Percentiles rank a stretch among this genome's conserved stretches.
These are phyloP conservation scores for Craseonycteris thonglongyai DNA, from an alignment of 2,113 vertebrate genomes.

Conservation along the genomic window DNA sequence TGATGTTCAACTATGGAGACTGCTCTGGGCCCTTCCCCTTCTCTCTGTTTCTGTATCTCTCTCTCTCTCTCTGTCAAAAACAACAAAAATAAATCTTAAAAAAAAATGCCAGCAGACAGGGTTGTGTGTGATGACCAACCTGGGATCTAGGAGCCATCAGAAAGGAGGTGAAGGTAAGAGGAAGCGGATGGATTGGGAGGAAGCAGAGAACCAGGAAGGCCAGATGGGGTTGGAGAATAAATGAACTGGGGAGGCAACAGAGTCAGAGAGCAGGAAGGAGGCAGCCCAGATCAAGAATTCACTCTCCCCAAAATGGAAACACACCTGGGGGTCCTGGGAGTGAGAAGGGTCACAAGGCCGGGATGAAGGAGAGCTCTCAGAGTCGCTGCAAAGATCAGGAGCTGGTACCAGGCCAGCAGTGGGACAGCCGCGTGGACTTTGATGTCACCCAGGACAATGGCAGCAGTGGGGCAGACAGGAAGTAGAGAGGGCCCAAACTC, in stretches of 20 bases:
- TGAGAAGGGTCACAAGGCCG: not conserved
- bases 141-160: not conserved
- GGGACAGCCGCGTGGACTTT: not conserved
- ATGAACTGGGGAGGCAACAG: not conserved
- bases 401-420: not conserved
- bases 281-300: not conserved
- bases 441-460: not conserved
- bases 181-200: not conserved
- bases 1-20: too few species aligned
- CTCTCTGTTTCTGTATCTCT: too few species aligned
- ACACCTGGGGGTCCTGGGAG: not conserved
- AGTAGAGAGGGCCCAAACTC: not conserved
- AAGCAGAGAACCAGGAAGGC: not conserved
- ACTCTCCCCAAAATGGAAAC: not conserved
- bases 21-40: too few species aligned
- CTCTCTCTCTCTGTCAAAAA: too few species aligned
- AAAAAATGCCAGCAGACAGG: too few species aligned
- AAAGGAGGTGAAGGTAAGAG: not conserved
- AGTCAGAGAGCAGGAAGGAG: not conserved
- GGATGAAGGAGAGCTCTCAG: not conserved
- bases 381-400: not conserved
- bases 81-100: too few species aligned
- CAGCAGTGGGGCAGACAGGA: not conserved
- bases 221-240: not conserved
- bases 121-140: not conserved